Evolutionary conservation across 2,797 vertebrate genomes (phyloP).

Genomic region (Erethizon dorsatum): DNA sequence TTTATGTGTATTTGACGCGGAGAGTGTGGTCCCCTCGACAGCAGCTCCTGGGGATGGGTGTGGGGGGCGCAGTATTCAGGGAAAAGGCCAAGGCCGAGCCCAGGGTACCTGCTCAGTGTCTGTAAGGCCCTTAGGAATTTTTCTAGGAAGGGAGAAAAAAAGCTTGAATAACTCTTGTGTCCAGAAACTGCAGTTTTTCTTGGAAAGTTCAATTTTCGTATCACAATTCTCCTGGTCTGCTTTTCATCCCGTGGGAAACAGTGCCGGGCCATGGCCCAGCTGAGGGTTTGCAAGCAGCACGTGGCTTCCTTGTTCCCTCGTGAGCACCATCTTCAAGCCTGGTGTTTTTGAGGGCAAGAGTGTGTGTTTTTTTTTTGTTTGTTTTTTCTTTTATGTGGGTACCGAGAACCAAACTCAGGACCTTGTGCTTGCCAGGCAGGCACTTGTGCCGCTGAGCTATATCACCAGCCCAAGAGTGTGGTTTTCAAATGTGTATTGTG

Average conservation of each 20-base stretch:
- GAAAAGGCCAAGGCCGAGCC: background rate
- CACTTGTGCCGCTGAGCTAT: no score
- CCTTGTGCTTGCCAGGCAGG: no score
- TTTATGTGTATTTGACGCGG: background rate
- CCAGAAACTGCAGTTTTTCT: background rate
- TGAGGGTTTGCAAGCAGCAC: conserved; percentile 54
- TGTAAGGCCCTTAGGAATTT: background rate
- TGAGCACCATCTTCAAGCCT: conserved; percentile 29
- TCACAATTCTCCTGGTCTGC: background rate
- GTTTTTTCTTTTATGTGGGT: no score
- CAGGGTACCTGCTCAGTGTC: background rate
- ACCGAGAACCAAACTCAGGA: no score
- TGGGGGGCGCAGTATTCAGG: background rate
- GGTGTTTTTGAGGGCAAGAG: background rate
- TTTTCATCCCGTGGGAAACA: background rate
- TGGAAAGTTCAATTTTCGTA: background rate
- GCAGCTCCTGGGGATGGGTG: background rate
- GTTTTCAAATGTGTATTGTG: conserved; percentile 35
- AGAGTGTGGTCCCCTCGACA: background rate
- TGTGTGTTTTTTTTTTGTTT: background rate
- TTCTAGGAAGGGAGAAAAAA: background rate
- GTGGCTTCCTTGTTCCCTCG: background rate
- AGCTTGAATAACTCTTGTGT: background rate
- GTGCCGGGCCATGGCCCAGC: background rate
- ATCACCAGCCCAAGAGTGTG: background rate